A percentile compares a stretch with the other conserved stretches of the same genome.
These are phyloP conservation scores for Diadumene lineata DNA, from an alignment of 92 coral and sea anemone species.

Conservation along the genomic window DNA sequence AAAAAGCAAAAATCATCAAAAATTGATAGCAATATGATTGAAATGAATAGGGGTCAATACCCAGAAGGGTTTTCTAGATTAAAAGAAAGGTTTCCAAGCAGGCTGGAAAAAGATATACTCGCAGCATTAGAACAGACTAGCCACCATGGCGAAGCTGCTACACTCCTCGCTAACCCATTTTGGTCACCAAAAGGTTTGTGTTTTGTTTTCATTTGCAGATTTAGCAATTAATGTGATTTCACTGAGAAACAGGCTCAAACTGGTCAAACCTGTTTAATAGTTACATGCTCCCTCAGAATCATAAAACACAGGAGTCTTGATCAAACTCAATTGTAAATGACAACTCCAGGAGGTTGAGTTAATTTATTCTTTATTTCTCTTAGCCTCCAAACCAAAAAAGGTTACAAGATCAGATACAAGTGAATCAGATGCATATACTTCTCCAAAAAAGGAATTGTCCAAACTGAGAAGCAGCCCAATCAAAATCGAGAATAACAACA, in stretches of 20 bases:
- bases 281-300: neutral
- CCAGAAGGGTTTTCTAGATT: neutral
- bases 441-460: constrained; percentile 28
- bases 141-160: constrained; percentile 29
- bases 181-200: neutral
- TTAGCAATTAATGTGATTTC: neutral
- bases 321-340: no score
- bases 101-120: constrained; percentile 9
- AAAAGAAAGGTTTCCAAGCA: constrained; percentile 9
- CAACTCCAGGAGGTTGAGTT: no score
- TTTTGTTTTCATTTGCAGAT: no score
- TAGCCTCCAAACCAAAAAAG: constrained; percentile 8
- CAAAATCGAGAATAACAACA: neutral
- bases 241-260: neutral
- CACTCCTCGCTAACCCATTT: constrained; percentile 16
- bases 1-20: no score
- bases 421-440: constrained; percentile 25
- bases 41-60: no score
- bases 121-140: constrained; percentile 16
- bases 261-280: neutral
- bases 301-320: no score
- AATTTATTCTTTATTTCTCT: no score
- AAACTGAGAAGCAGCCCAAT: neutral
- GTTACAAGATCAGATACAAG: constrained; percentile 10
- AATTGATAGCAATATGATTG: no score